A percentile compares a stretch with the other conserved stretches of the same genome.
phyloP scores from a whole-genome alignment of 2,113 vertebrate genomes.

The Gallinago undulata region DNA sequence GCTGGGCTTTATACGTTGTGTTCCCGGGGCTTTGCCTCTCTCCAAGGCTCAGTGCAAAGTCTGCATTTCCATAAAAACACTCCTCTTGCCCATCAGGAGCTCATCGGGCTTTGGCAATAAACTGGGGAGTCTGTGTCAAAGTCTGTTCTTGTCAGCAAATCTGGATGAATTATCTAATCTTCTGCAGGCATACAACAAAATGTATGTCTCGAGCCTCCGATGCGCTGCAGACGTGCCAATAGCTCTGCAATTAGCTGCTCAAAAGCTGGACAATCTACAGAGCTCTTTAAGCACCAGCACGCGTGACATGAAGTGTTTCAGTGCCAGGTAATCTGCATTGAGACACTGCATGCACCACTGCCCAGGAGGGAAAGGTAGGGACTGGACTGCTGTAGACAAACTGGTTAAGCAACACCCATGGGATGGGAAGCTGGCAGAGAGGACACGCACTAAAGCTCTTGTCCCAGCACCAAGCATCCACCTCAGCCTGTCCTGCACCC shows the following conservation, averaged over 20 bases:
- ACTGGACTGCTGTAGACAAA: not conserved
- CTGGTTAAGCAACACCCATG: not conserved
- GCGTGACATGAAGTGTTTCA: not conserved
- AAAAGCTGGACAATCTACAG: not conserved
- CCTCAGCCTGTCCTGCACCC: not conserved
- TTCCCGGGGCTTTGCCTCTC: not conserved
- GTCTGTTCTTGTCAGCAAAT: not conserved
- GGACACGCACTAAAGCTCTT: not conserved
- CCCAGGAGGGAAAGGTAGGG: not conserved
- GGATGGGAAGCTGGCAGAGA: not conserved
- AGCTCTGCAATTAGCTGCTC: not conserved
- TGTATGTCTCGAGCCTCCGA: not conserved
- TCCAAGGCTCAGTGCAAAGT: not conserved
- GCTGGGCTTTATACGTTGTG: not conserved
- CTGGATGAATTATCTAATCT: not conserved
- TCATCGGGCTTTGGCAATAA: not conserved
- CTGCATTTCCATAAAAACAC: not conserved
- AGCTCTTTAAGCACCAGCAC: not conserved
- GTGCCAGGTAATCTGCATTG: not conserved
- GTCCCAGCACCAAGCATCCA: not conserved
- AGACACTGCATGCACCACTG: not conserved
- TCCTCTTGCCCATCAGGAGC: not conserved
- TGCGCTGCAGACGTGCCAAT: not conserved
- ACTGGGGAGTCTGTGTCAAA: not conserved
- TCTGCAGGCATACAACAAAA: not conserved